These are phyloP conservation scores for Hydroisotoma schaefferi DNA, from an alignment of 2,888 invertebrate species.

Conservation along the genomic window DNA sequence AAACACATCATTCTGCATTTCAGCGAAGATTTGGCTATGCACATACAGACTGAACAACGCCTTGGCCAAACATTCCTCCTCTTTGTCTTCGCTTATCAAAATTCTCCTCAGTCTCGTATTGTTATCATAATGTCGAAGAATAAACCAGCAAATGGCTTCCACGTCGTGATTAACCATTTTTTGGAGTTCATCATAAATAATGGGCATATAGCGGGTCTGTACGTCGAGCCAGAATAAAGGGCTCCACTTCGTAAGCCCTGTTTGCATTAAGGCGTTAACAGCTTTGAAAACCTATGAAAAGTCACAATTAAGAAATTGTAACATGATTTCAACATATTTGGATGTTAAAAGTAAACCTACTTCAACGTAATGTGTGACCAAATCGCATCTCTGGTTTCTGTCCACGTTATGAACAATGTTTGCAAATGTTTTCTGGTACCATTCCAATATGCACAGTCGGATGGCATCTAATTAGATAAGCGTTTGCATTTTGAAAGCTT, in stretches of 20 bases:
- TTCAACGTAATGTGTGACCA: not conserved
- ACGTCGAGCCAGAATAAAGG: constrained; percentile 41
- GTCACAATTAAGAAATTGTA: not conserved
- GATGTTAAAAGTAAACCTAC: constrained; percentile 7
- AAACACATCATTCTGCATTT: constrained; percentile 27
- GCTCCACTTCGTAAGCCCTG: constrained; percentile 35
- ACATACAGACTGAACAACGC: constrained; percentile 40
- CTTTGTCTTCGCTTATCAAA: constrained; percentile 25
- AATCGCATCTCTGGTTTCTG: constrained; percentile 4
- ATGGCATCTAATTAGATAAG: constrained; percentile 20
- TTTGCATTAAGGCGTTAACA: constrained; percentile 33
- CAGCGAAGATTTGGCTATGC: constrained; percentile 39
- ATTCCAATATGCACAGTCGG: constrained; percentile 42
- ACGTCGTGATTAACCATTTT: constrained; percentile 47
- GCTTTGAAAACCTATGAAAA: constrained; percentile 29
- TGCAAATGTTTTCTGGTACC: constrained; percentile 38
- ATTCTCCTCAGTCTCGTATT: constrained; percentile 30
- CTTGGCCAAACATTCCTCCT: constrained; percentile 25
- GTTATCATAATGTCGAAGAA: constrained; percentile 28
- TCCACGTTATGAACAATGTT: constrained; percentile 13
- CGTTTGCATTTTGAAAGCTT: not conserved
- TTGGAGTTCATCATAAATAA: constrained; percentile 44
- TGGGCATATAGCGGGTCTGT: constrained; percentile 33
- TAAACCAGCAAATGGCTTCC: constrained; percentile 34
- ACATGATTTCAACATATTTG: not conserved